Evolutionary conservation across 2,797 vertebrate genomes (phyloP).

Genomic region (Luscinia luscinia): DNA sequence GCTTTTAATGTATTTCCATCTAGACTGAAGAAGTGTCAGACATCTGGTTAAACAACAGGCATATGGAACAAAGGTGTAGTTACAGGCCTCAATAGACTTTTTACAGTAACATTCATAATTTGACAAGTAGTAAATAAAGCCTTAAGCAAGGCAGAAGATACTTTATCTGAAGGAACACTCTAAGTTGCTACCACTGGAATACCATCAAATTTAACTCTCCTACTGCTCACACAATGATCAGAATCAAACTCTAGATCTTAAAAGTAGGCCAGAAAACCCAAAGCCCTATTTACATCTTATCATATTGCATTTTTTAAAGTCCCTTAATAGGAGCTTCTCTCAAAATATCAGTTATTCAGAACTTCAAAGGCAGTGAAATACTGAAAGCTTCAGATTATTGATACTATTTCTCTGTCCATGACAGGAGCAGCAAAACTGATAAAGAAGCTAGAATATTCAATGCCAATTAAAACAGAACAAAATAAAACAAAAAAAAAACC

Average conservation of each 20-base stretch:
- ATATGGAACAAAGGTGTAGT: not conserved
- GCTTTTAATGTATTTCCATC: slow-evolving; percentile 60
- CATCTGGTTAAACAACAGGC: not conserved
- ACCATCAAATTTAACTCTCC: not conserved
- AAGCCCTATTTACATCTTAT: not conserved
- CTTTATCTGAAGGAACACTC: not conserved
- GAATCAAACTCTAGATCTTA: not conserved
- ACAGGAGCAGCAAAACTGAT: slow-evolving; percentile 20
- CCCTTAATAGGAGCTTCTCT: not conserved
- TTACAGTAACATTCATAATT: not conserved
- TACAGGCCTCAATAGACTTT: not conserved
- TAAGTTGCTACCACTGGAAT: not conserved
- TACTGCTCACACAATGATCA: not conserved
- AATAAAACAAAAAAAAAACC: not conserved
- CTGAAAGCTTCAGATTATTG: slow-evolving; percentile 8
- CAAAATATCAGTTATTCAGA: not conserved
- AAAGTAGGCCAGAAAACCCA: not conserved
- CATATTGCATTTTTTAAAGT: not conserved
- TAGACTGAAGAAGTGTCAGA: not conserved
- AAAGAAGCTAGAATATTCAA: not conserved
- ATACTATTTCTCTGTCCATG: not conserved
- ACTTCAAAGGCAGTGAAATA: slow-evolving; percentile 27
- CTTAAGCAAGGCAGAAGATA: not conserved
- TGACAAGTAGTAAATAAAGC: not conserved
- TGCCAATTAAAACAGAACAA: not conserved